phyloP scores from a whole-genome alignment of 2,888 invertebrate species.

The Diaphora mendica region DNA sequence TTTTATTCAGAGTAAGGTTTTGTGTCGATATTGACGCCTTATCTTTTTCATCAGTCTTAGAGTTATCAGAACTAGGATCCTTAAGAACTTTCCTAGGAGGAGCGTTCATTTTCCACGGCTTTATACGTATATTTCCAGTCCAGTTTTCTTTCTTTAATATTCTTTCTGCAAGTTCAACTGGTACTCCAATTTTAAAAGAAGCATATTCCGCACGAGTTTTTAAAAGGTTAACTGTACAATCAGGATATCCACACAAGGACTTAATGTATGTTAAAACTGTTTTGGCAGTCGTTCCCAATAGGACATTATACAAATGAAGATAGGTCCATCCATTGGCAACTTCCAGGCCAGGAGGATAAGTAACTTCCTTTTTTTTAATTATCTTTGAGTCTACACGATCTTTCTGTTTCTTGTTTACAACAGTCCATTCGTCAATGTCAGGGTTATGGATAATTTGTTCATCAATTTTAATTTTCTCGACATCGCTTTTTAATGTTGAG shows the following conservation, averaged over 20 bases:
- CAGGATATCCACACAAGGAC: not conserved
- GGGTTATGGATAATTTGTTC: not conserved
- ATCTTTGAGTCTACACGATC: not conserved
- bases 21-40: not conserved
- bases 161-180: not conserved
- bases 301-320: not conserved
- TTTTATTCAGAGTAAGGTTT: not conserved
- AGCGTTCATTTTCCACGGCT: not conserved
- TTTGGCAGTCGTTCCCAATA: not conserved
- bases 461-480: no score
- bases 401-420: not conserved
- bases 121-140: not conserved
- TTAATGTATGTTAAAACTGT: not conserved
- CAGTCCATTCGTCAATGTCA: not conserved
- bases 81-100: not conserved
- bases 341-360: not conserved
- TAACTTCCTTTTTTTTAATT: not conserved
- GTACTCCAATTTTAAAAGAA: constrained; percentile 3
- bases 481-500: no score
- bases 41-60: not conserved
- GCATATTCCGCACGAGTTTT: not conserved
- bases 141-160: not conserved
- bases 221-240: not conserved
- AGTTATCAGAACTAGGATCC: not conserved
- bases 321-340: not conserved